Base-by-base conservation (phyloP, 1,140 invertebrate genomes). In the Condylostylus longicornis region DNA sequence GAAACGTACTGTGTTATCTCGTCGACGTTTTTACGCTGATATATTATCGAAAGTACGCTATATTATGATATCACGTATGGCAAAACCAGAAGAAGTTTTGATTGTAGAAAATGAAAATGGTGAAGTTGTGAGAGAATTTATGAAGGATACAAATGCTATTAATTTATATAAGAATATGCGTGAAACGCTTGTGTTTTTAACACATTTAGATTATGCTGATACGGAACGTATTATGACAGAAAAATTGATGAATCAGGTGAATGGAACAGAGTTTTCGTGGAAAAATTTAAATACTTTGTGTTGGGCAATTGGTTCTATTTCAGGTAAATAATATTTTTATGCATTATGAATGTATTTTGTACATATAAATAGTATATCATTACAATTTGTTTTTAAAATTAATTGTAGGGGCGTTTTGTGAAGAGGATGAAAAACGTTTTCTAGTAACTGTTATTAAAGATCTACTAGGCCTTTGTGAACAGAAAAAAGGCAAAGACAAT, bases 81-180 rank as follows among this genome's bases (percentile, higher is more conserved):
- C 95, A 1, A 98, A 98, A 63, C 96, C 96, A 1, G 96, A 99
- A 64, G 96, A 99, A 69, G 96, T 99, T 5, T 69, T 99, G n/a
- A 91, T 99, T 36, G 95, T 99, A n/a, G 95, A 99, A 64, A 99
- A 98, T 71, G 96, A 99, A 62, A 96, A 98, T 65, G 96, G 96
- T 18, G 96, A 99, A 68, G 94, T 98, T 35, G 94, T 99, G 2
- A 66, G 96, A 33, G 96, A 99, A 63, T 96, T 98, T 57, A 97
- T 99, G 88, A 98, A 98, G 64, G 96, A 99, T 62, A 99, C 96
- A 28, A 96, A 99, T 69, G 89, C 94, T 8, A 98, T 99, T 46
- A 96, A 96, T 67, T 71, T 99, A 49, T 99, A 99, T 64, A 98
- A 98, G 66, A 98, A 94, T 55, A 99, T 99, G 96, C 73, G 94